Percentiles rank a stretch among this genome's conserved stretches.
phyloP scores from a whole-genome alignment of 2,797 vertebrate species.

The Orientallactaga sibirica region DNA sequence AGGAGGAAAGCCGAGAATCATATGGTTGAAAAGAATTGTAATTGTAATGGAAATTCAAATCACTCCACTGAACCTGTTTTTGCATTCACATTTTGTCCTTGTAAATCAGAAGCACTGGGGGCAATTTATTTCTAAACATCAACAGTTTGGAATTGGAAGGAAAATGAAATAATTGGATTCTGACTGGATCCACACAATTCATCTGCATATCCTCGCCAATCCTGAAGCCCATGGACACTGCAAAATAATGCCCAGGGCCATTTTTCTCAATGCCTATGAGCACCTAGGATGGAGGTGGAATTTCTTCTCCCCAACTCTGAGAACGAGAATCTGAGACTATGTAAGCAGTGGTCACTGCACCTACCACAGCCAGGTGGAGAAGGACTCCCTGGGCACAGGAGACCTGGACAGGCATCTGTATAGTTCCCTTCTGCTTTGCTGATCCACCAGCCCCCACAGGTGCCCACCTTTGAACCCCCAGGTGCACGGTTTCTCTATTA shows the following conservation, averaged over 20 bases:
- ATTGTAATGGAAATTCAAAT: slow-evolving; percentile 89
- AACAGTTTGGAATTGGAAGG: slow-evolving; percentile 80
- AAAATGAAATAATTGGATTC: slow-evolving; percentile 88
- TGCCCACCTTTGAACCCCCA: background rate
- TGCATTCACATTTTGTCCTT: slow-evolving; percentile 83
- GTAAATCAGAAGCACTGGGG: slow-evolving; percentile 83
- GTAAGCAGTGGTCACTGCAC: background rate
- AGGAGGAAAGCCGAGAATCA: slow-evolving; percentile 84
- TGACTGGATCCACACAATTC: slow-evolving; percentile 83
- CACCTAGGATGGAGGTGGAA: background rate
- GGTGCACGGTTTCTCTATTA: background rate
- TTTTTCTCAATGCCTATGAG: background rate
- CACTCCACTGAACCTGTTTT: slow-evolving; percentile 87
- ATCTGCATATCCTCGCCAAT: slow-evolving; percentile 38
- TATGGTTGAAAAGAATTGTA: slow-evolving; percentile 87
- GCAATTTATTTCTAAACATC: slow-evolving; percentile 88
- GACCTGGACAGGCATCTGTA: background rate
- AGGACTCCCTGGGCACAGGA: background rate
- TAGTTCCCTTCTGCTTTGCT: background rate
- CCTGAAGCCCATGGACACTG: slow-evolving; percentile 12
- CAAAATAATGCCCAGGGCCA: background rate
- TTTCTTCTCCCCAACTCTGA: background rate
- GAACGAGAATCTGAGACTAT: background rate
- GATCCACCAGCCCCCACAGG: background rate
- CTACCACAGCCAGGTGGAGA: background rate